Percentiles rank a stretch among this genome's conserved stretches.
Evolutionary conservation across 2,113 vertebrate genomes (phyloP).

Genomic region (Xerus inauris): DNA sequence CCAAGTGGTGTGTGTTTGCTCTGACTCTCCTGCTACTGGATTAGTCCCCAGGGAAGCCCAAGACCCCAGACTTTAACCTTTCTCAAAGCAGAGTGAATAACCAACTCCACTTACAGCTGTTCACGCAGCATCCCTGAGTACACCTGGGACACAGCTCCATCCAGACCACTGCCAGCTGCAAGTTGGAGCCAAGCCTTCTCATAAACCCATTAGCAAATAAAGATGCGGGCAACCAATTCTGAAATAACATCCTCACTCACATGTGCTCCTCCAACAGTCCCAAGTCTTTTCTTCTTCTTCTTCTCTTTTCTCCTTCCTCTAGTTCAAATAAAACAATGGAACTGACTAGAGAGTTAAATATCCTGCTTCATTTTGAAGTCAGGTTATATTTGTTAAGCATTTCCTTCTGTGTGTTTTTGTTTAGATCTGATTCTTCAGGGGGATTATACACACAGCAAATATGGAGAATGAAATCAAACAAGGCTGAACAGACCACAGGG

Average conservation of each 20-base stretch:
- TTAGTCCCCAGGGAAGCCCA: constrained; percentile 49
- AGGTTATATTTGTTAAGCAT: background rate
- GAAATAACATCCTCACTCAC: constrained; percentile 73
- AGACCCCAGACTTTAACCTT: constrained; percentile 62
- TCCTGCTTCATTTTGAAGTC: constrained; percentile 7
- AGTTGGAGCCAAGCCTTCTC: constrained; percentile 71
- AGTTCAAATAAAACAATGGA: constrained; percentile 62
- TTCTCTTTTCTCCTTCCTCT: background rate
- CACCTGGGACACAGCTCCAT: constrained; percentile 74
- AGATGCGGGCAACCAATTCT: constrained; percentile 55
- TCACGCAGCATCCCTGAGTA: constrained; percentile 71
- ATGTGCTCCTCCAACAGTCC: constrained; percentile 42
- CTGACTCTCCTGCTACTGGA: background rate
- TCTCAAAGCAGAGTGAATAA: constrained; percentile 66
- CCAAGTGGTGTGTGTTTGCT: constrained; percentile 27
- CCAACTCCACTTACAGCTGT: constrained; percentile 74
- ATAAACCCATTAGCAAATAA: constrained; percentile 67
- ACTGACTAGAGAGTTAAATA: constrained; percentile 59
- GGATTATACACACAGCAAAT: background rate
- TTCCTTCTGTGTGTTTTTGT: constrained; percentile 25
- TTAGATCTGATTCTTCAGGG: constrained; percentile 3
- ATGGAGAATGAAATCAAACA: background rate
- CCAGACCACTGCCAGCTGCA: constrained; percentile 63
- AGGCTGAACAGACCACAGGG: background rate
- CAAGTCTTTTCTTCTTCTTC: background rate